Evolutionary conservation across 37 sponge, comb jelly and placozoan genomes (phyloP).

Genomic region (Hexactinellida sp.): DNA sequence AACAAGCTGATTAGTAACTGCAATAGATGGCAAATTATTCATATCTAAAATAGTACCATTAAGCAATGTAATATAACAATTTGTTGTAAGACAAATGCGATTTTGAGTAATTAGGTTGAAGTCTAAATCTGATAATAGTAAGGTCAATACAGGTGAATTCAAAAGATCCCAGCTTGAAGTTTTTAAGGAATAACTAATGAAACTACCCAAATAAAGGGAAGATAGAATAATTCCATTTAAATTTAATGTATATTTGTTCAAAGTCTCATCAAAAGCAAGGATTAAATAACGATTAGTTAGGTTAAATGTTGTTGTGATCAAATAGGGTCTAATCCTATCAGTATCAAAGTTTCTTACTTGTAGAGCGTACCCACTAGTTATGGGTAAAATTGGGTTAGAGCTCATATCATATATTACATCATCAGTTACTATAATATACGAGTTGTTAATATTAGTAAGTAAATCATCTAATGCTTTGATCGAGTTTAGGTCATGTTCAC

Average conservation of each 20-base stretch:
- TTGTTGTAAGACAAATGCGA: not conserved
- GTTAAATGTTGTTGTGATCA: conserved; percentile 42
- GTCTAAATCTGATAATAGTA: conserved; percentile 47
- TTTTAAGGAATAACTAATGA: not conserved
- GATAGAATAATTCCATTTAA: not conserved
- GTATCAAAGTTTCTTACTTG: conserved; percentile 24
- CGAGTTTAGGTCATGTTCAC: conserved; percentile 37
- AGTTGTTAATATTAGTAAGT: conserved; percentile 38
- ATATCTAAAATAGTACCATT: not conserved
- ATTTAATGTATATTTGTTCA: not conserved
- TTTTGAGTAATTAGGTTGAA: conserved; percentile 49
- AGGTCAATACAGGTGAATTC: conserved; percentile 27
- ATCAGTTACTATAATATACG: conserved; percentile 43
- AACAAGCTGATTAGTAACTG: not conserved
- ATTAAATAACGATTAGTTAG: conserved; percentile 43
- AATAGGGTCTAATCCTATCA: conserved; percentile 50
- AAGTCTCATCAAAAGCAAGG: conserved; percentile 75
- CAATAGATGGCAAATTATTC: not conserved
- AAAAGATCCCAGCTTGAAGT: conserved; percentile 1
- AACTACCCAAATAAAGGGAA: not conserved
- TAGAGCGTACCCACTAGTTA: conserved; percentile 24
- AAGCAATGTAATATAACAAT: not conserved
- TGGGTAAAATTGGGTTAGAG: conserved; percentile 40
- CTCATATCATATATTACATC: conserved; percentile 50
- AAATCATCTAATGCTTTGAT: conserved; percentile 42